A percentile compares a stretch with the other conserved stretches of the same genome.
These are phyloP conservation scores for Myotis findleyi DNA, from an alignment of 2,797 vertebrate genomes.

Conservation along the genomic window DNA sequence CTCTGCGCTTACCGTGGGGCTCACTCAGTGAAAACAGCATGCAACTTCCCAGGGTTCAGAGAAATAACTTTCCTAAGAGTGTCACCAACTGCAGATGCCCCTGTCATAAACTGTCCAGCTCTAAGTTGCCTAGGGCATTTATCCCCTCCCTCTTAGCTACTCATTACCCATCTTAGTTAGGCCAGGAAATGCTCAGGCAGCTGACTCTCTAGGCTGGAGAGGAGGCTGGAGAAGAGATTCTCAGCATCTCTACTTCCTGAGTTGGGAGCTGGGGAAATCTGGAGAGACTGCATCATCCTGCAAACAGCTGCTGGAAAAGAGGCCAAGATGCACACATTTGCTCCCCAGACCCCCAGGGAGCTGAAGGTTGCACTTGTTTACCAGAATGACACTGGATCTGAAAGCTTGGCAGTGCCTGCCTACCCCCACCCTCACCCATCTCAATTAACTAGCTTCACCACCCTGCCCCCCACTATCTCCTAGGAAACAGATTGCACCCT, in stretches of 20 bases:
- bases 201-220: slow-evolving; percentile 67
- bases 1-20: not conserved
- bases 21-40: slow-evolving; percentile 17
- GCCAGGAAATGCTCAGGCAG: slow-evolving; percentile 68
- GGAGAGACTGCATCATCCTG: not conserved
- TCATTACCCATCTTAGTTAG: slow-evolving; percentile 81
- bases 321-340: slow-evolving; percentile 36
- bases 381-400: slow-evolving; percentile 42
- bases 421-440: not conserved
- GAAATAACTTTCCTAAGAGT: slow-evolving; percentile 59
- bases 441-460: not conserved
- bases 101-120: slow-evolving; percentile 73
- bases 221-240: slow-evolving; percentile 34
- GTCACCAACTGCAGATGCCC: slow-evolving; percentile 74
- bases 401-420: slow-evolving; percentile 24
- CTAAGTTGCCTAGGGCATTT: slow-evolving; percentile 65
- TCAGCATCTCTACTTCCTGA: slow-evolving; percentile 68
- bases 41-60: slow-evolving; percentile 46
- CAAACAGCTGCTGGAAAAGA: slow-evolving; percentile 35
- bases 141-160: slow-evolving; percentile 71
- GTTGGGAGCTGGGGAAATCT: slow-evolving; percentile 63
- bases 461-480: not conserved
- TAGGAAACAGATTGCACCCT: not conserved
- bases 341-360: slow-evolving; percentile 53
- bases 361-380: slow-evolving; percentile 65